Conservation (phyloP, 1,140 invertebrate genomes). For the Panagrolaimus sp. region DNA sequence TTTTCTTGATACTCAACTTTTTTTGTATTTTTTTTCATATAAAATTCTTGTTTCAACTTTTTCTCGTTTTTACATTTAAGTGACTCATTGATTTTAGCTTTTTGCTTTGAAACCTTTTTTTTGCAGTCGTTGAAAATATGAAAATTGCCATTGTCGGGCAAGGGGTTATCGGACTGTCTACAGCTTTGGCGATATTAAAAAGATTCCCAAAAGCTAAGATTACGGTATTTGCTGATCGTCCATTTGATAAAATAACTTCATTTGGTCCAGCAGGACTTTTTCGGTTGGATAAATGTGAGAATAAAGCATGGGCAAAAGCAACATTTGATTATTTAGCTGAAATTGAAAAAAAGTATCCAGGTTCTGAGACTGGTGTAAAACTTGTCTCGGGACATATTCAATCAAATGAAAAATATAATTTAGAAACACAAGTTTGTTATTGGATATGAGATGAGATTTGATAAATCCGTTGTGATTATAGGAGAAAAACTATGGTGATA, state of each 20-base stretch:
- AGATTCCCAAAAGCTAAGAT: constrained; percentile 26
- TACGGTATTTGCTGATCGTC: constrained; percentile 39
- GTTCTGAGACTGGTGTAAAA: constrained; percentile 43
- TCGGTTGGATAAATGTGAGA: constrained; percentile 40
- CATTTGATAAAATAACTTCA: constrained; percentile 47
- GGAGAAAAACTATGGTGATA: constrained; percentile 33
- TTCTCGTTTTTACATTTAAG: no score
- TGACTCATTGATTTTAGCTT: no score
- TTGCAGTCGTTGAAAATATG: no score
- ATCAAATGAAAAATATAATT: constrained; percentile 33
- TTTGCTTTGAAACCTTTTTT: no score
- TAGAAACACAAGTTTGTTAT: constrained; percentile 36
- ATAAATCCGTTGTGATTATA: constrained; percentile 16
- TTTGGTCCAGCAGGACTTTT: constrained; percentile 55
- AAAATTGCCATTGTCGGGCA: constrained; percentile 35
- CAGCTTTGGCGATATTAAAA: constrained; percentile 32
- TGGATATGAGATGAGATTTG: not conserved
- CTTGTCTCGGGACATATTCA: constrained; percentile 51
- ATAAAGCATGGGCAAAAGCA: constrained; percentile 38
- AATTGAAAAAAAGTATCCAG: constrained; percentile 29
- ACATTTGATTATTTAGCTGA: constrained; percentile 48
- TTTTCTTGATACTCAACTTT: no score
- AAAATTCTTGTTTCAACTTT: no score
- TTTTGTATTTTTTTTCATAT: no score
- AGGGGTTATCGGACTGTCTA: constrained; percentile 33